Percentiles rank a stretch among this genome's conserved stretches.
Conservation (phyloP, 2,888 invertebrate genomes). For the Hydropsyche betteni region DNA sequence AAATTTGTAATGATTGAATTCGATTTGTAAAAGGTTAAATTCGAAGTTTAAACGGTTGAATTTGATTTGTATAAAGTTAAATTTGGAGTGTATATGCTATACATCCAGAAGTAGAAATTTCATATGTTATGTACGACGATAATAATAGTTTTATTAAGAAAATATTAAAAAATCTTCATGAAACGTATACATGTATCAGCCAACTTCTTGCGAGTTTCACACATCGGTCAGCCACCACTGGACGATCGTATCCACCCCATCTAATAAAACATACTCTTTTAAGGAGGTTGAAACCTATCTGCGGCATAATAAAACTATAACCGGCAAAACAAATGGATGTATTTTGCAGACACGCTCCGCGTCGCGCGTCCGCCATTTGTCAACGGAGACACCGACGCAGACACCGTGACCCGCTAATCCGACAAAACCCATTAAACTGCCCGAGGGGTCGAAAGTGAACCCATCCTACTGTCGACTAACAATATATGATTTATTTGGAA, state of each 20-base stretch:
- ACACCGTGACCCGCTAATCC: slow-evolving; percentile 36
- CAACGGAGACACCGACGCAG: slow-evolving; percentile 46
- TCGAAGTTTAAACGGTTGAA: no score
- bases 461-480: no score
- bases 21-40: no score
- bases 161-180: neutral
- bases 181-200: neutral
- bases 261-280: slow-evolving; percentile 44
- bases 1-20: no score
- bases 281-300: slow-evolving; percentile 46
- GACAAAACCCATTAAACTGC: no score
- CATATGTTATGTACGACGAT: neutral
- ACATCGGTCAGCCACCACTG: neutral
- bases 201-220: neutral
- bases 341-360: slow-evolving; percentile 51
- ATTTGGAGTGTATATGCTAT: no score
- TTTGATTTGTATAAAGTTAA: no score
- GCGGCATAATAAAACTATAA: slow-evolving; percentile 51
- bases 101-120: neutral
- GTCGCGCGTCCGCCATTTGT: slow-evolving; percentile 49
- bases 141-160: neutral
- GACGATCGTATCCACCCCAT: neutral
- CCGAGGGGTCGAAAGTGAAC: no score
- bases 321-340: slow-evolving; percentile 51
- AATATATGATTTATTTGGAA: no score